A percentile compares a stretch with the other conserved stretches of the same genome.
Evolutionary conservation across 1,140 invertebrate species (phyloP).

Genomic region (Calephelis nemesis): DNA sequence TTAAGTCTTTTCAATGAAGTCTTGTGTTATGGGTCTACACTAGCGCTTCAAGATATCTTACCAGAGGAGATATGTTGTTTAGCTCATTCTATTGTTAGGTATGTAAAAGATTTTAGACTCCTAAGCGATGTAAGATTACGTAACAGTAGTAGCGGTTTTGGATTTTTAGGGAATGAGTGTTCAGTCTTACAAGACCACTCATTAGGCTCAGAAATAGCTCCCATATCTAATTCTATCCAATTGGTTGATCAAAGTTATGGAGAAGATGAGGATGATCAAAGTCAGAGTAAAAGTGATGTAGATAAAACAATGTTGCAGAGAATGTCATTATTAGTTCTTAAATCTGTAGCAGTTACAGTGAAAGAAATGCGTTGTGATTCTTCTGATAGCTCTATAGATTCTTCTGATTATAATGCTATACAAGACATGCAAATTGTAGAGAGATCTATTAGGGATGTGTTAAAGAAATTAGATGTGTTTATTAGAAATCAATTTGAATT

Average conservation of each 20-base stretch:
- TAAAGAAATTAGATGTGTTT: slow-evolving; percentile 89
- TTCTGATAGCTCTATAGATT: slow-evolving; percentile 89
- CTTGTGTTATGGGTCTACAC: slow-evolving; percentile 92
- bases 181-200: slow-evolving; percentile 57
- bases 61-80: slow-evolving; percentile 92
- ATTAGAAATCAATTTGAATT: slow-evolving; percentile 90
- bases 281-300: slow-evolving; percentile 67
- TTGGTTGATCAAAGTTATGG: slow-evolving; percentile 69
- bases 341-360: slow-evolving; percentile 93
- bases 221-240: slow-evolving; percentile 55
- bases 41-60: slow-evolving; percentile 91
- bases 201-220: slow-evolving; percentile 54
- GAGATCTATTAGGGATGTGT: slow-evolving; percentile 89
- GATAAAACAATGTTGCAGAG: slow-evolving; percentile 90
- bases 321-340: slow-evolving; percentile 90
- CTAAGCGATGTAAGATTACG: slow-evolving; percentile 81
- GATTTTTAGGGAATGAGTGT: slow-evolving; percentile 79
- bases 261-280: slow-evolving; percentile 51
- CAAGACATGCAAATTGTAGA: slow-evolving; percentile 94
- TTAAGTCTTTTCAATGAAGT: slow-evolving; percentile 92
- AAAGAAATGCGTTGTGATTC: slow-evolving; percentile 93
- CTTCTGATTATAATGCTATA: slow-evolving; percentile 90
- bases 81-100: slow-evolving; percentile 90
- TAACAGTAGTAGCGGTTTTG: slow-evolving; percentile 77
- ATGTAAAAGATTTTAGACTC: slow-evolving; percentile 90